A percentile compares a stretch with the other conserved stretches of the same genome.
phyloP scores from a whole-genome alignment of 1,140 invertebrate genomes.

The Catajapyx aquilonaris region DNA sequence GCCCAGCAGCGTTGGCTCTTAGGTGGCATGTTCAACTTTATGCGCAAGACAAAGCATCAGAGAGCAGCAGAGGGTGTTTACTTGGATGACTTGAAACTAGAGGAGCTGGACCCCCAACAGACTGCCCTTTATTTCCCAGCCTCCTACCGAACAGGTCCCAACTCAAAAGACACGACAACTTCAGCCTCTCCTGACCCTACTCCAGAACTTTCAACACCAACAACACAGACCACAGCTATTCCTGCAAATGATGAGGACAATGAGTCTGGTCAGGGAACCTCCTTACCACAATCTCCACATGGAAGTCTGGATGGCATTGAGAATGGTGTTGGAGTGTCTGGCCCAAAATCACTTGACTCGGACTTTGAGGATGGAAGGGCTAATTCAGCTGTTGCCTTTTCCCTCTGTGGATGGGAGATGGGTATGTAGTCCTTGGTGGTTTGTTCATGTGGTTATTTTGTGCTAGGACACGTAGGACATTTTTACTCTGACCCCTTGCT shows the following conservation, averaged over 20 bases:
- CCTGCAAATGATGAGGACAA: slow-evolving; percentile 56
- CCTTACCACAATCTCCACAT: slow-evolving; percentile 78
- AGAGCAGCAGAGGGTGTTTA: slow-evolving; percentile 69
- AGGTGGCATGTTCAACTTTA: slow-evolving; percentile 79
- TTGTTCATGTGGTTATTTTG: no score
- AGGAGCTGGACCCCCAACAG: slow-evolving; percentile 72
- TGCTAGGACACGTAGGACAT: no score
- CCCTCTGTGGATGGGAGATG: no score
- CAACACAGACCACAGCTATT: no score
- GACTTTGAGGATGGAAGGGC: slow-evolving; percentile 68
- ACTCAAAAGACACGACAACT: no score
- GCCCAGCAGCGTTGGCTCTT: slow-evolving; percentile 54
- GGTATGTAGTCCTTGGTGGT: no score
- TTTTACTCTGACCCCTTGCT: no score
- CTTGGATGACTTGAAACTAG: slow-evolving; percentile 71
- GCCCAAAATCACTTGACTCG: slow-evolving; percentile 46
- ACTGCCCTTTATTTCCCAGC: slow-evolving; percentile 69
- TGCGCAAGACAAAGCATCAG: slow-evolving; percentile 54
- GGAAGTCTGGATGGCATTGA: slow-evolving; percentile 54
- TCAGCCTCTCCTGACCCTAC: no score
- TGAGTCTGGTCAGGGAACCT: slow-evolving; percentile 85
- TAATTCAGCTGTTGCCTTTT: no score
- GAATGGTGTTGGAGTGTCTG: no score
- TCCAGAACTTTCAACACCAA: no score
- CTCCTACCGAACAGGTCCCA: slow-evolving; percentile 8